Percentiles rank a stretch among this genome's conserved stretches.
Evolutionary conservation across 1,140 invertebrate genomes (phyloP).

Genomic region (Bombyx mandarina): DNA sequence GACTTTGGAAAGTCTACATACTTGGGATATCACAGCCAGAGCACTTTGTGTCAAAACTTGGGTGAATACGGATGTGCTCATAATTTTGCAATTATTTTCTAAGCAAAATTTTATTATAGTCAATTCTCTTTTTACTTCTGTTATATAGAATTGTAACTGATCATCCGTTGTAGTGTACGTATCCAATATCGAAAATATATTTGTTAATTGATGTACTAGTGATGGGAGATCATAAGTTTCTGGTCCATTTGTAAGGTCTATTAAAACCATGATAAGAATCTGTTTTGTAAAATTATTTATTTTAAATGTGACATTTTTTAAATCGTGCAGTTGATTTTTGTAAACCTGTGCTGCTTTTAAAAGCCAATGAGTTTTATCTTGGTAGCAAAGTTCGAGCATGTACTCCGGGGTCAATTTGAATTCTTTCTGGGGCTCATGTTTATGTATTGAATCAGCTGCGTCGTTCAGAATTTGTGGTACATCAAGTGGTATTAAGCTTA

Average conservation of each 20-base stretch:
- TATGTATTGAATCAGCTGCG: slow-evolving; percentile 43
- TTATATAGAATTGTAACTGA: slow-evolving; percentile 61
- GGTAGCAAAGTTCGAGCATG: slow-evolving; percentile 64
- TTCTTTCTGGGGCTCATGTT: slow-evolving; percentile 47
- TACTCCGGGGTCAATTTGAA: slow-evolving; percentile 61
- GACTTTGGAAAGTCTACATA: slow-evolving; percentile 59
- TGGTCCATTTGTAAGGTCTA: slow-evolving; percentile 60
- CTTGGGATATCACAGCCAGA: slow-evolving; percentile 65
- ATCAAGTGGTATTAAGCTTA: slow-evolving; percentile 45
- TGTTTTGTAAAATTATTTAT: slow-evolving; percentile 64
- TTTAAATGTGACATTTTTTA: slow-evolving; percentile 62
- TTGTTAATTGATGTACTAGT: slow-evolving; percentile 52
- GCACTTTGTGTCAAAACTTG: slow-evolving; percentile 60
- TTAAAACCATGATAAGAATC: slow-evolving; percentile 62
- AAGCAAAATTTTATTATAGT: slow-evolving; percentile 66
- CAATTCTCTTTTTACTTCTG: slow-evolving; percentile 63
- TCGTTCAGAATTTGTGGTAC: slow-evolving; percentile 40
- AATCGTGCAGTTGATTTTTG: slow-evolving; percentile 52
- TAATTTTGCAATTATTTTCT: slow-evolving; percentile 63
- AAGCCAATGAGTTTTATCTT: slow-evolving; percentile 63
- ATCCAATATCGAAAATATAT: slow-evolving; percentile 63
- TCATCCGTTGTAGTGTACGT: slow-evolving; percentile 52
- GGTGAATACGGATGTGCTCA: slow-evolving; percentile 57
- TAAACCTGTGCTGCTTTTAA: slow-evolving; percentile 61
- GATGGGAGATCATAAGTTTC: slow-evolving; percentile 57